Evolutionary conservation across 64 coral and sea anemone species (phyloP).

Genomic region (Pocillopora damicornis): DNA sequence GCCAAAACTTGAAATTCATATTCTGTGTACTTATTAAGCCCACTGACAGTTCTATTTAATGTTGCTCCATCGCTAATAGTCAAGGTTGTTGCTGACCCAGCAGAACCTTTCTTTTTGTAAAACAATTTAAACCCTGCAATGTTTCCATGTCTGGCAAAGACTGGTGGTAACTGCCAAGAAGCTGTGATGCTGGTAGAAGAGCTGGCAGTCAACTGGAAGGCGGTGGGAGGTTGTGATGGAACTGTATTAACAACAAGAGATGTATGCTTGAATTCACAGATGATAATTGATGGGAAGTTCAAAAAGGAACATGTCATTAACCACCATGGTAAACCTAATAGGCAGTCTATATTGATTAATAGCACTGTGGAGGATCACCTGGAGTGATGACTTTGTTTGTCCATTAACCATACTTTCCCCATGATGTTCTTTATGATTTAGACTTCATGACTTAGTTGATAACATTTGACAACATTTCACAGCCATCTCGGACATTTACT

Average conservation of each 20-base stretch:
- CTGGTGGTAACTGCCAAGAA: background rate
- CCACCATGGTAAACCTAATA: too few relatives aligned
- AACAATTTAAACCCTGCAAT: background rate
- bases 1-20: slow-evolving; percentile 30
- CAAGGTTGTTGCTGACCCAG: background rate
- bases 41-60: background rate
- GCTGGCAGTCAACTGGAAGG: background rate
- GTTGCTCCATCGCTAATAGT: background rate
- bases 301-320: too few relatives aligned
- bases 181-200: background rate
- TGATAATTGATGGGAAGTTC: background rate
- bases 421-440: too few relatives aligned
- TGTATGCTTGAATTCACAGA: too few relatives aligned
- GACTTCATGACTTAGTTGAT: too few relatives aligned
- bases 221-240: background rate
- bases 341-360: too few relatives aligned
- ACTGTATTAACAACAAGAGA: background rate
- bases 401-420: too few relatives aligned
- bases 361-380: too few relatives aligned
- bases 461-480: too few relatives aligned
- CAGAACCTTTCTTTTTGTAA: background rate
- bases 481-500: too few relatives aligned
- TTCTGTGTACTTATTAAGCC: background rate
- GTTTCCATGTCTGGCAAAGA: background rate
- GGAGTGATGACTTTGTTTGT: too few relatives aligned